Evolutionary conservation across 2,797 vertebrate species (phyloP).

Genomic region (Pampus argenteus): DNA sequence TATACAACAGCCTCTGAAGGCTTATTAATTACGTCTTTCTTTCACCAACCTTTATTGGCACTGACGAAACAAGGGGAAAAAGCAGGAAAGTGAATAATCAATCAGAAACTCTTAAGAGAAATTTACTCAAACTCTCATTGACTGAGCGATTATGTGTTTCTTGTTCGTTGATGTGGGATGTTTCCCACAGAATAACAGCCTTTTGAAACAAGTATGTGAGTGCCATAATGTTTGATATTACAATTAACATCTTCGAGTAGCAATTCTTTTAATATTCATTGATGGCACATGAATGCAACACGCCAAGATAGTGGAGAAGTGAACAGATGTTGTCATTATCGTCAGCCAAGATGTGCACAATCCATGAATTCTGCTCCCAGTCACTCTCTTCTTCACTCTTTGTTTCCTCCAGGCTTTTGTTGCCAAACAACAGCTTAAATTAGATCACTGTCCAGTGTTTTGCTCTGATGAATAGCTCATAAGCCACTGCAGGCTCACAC

Average conservation of each 20-base stretch:
- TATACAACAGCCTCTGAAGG: conserved; percentile 47
- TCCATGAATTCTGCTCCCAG: conserved; percentile 36
- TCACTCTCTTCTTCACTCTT: conserved; percentile 21
- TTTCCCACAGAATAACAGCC: neutral
- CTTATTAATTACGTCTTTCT: conserved; percentile 61
- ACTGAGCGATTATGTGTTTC: conserved; percentile 17
- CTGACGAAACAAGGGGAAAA: conserved; percentile 22
- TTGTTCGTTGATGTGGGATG: conserved; percentile 11
- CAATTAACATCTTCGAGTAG: conserved; percentile 4
- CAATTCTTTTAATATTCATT: conserved; percentile 14
- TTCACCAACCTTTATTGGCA: conserved; percentile 35
- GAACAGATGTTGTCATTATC: conserved; percentile 63
- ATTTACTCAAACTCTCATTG: conserved; percentile 2
- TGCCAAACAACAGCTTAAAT: conserved; percentile 72
- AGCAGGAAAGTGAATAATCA: conserved; percentile 25
- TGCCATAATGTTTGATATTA: conserved; percentile 16
- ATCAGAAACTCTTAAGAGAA: conserved; percentile 43
- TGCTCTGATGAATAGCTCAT: conserved; percentile 82
- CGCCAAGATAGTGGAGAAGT: neutral
- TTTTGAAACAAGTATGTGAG: neutral
- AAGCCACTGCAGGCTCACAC: conserved; percentile 65
- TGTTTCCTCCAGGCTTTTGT: conserved; percentile 64
- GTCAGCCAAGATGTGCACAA: conserved; percentile 55
- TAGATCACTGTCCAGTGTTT: conserved; percentile 79
- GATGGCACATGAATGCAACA: conserved; percentile 17